These are phyloP conservation scores for Ectropis crepuscularia DNA, from an alignment of 2,888 invertebrate species.

Conservation along the genomic window DNA sequence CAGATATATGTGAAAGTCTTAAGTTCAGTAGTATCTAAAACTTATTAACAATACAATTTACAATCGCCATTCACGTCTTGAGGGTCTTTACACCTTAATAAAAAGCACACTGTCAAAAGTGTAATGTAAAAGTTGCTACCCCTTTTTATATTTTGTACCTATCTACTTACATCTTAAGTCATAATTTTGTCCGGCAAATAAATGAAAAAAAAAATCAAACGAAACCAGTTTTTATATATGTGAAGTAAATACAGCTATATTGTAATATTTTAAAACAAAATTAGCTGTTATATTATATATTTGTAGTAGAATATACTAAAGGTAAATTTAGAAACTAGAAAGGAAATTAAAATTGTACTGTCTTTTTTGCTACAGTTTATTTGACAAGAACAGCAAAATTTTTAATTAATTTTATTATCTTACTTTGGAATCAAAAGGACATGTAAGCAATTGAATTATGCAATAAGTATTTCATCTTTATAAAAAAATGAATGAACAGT, in stretches of 20 bases:
- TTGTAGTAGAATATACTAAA: too few relatives aligned
- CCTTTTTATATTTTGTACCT: slow-evolving; percentile 28
- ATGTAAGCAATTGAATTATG: neutral
- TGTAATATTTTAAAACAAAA: neutral
- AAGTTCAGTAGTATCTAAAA: too few relatives aligned
- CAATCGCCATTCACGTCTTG: neutral
- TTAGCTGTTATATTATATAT: neutral
- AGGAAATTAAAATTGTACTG: too few relatives aligned
- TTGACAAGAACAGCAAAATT: too few relatives aligned
- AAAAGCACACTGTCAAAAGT: slow-evolving; percentile 6
- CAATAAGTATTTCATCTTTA: slow-evolving; percentile 4
- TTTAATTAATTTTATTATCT: too few relatives aligned
- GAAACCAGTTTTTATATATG: slow-evolving; percentile 2
- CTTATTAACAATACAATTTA: neutral
- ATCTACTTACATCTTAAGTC: slow-evolving; percentile 31
- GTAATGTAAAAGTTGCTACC: neutral
- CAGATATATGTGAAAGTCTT: too few relatives aligned
- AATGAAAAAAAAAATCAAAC: slow-evolving; percentile 5
- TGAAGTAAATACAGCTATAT: neutral
- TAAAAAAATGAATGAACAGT: slow-evolving; percentile 11
- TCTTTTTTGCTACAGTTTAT: too few relatives aligned
- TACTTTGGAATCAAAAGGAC: too few relatives aligned
- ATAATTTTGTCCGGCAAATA: slow-evolving; percentile 23
- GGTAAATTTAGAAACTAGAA: too few relatives aligned
- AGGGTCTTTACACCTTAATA: neutral